Evolutionary conservation across 2,113 vertebrate genomes (phyloP).

Genomic region (Chlorodrepanis virens): DNA sequence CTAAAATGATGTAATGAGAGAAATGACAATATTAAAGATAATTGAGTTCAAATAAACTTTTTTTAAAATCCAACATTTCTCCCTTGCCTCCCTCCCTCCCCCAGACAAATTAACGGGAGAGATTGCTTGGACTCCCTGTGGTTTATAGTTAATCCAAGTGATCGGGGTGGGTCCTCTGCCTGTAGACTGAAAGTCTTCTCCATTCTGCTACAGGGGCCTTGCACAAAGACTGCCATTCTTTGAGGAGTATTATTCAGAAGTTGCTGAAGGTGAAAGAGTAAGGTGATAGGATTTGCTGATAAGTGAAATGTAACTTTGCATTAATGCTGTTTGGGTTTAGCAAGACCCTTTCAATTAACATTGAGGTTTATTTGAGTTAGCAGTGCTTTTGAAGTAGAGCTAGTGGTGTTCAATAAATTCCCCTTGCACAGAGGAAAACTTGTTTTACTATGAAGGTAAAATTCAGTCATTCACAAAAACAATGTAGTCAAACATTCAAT

Average conservation of each 20-base stretch:
- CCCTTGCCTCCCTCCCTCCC: rapidly evolving
- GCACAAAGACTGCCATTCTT: not conserved
- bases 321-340: not conserved
- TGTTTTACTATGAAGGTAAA: not conserved
- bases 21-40: not conserved
- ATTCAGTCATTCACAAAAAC: not conserved
- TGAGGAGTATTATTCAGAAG: not conserved
- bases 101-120: not conserved
- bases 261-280: not conserved
- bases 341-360: not conserved
- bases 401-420: not conserved
- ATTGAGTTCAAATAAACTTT: not conserved
- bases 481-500: not conserved
- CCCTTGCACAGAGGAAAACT: not conserved
- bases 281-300: not conserved
- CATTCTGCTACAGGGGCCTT: not conserved
- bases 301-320: not conserved
- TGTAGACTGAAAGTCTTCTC: not conserved
- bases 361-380: slow-evolving; percentile 1
- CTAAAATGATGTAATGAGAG: not conserved
- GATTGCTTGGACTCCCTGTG: not conserved
- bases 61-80: not conserved
- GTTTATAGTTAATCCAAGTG: not conserved
- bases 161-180: not conserved
- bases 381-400: not conserved